phyloP scores from a whole-genome alignment of 2,888 invertebrate species.

The Habroteleia sp. region DNA sequence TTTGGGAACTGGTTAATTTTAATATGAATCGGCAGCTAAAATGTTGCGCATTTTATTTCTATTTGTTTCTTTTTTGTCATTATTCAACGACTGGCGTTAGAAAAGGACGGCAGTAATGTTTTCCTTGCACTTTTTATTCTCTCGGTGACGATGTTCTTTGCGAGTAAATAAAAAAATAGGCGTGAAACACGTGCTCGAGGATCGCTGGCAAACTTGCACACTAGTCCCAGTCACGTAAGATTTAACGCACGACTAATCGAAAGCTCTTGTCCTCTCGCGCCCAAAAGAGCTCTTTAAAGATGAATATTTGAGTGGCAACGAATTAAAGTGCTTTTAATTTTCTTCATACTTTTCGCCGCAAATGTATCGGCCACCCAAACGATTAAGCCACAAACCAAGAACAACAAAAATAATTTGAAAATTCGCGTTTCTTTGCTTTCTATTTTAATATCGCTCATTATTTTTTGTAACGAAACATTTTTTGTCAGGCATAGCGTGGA shows the following conservation, averaged over 20 bases:
- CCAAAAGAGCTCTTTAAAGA: conserved; percentile 18
- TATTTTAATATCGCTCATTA: too few relatives aligned
- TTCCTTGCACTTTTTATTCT: conserved; percentile 2
- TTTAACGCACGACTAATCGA: conserved; percentile 58
- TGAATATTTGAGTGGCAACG: conserved; percentile 29
- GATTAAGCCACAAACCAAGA: too few relatives aligned
- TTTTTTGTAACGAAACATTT: too few relatives aligned
- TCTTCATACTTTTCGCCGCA: neutral
- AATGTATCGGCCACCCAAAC: neutral
- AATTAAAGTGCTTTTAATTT: conserved; percentile 22
- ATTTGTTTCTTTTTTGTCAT: neutral
- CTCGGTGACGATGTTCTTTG: conserved; percentile 16
- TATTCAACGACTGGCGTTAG: neutral
- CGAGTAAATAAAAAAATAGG: conserved; percentile 40
- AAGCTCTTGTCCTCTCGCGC: conserved; percentile 30
- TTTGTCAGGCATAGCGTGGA: too few relatives aligned
- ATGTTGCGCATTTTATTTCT: neutral
- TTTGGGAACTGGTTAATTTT: conserved; percentile 8
- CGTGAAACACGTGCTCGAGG: conserved; percentile 45
- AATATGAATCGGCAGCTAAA: conserved; percentile 21
- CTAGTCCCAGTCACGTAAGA: conserved; percentile 51
- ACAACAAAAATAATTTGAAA: too few relatives aligned
- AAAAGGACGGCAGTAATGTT: neutral
- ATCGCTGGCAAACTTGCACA: conserved; percentile 32
- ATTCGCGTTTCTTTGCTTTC: too few relatives aligned